Conservation (phyloP, 2,797 vertebrate genomes). For the Danionella dracula region DNA sequence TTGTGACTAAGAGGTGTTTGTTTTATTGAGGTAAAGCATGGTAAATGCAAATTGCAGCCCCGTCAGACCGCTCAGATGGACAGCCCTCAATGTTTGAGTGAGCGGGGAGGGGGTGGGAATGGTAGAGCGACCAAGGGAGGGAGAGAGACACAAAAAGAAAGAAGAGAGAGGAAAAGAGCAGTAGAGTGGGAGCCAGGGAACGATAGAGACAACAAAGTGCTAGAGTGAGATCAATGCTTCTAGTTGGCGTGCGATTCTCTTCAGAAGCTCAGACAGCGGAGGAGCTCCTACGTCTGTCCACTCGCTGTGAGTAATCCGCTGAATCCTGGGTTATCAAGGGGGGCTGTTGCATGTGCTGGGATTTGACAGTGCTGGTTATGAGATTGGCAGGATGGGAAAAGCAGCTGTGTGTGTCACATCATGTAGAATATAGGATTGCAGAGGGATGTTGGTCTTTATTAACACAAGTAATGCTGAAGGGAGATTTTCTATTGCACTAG, state of each 20-base stretch:
- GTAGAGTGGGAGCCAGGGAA: slow-evolving; percentile 28
- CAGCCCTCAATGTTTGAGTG: slow-evolving; percentile 46
- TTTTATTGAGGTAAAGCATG: slow-evolving; percentile 53
- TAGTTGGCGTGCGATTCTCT: slow-evolving; percentile 61
- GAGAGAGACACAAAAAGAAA: slow-evolving; percentile 16
- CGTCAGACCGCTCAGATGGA: slow-evolving; percentile 43
- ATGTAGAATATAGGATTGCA: too few species aligned
- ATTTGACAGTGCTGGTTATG: background rate
- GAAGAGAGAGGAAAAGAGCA: slow-evolving; percentile 19
- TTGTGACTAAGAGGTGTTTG: slow-evolving; percentile 38
- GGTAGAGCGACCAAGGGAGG: slow-evolving; percentile 35
- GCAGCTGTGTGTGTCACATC: background rate
- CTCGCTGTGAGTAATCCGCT: slow-evolving; percentile 38
- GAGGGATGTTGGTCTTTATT: background rate
- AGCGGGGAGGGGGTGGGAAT: slow-evolving; percentile 45
- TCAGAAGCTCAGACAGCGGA: slow-evolving; percentile 22
- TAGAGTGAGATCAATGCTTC: slow-evolving; percentile 46
- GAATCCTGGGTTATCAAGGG: slow-evolving; percentile 1
- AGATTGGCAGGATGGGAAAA: background rate
- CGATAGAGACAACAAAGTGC: slow-evolving; percentile 19
- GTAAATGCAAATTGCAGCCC: slow-evolving; percentile 45
- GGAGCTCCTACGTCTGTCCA: background rate
- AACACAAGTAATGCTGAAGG: background rate
- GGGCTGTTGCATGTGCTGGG: background rate
- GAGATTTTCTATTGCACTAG: slow-evolving; percentile 24